Conservation (phyloP, 2,888 invertebrate species). For the Tenthredo livida region DNA sequence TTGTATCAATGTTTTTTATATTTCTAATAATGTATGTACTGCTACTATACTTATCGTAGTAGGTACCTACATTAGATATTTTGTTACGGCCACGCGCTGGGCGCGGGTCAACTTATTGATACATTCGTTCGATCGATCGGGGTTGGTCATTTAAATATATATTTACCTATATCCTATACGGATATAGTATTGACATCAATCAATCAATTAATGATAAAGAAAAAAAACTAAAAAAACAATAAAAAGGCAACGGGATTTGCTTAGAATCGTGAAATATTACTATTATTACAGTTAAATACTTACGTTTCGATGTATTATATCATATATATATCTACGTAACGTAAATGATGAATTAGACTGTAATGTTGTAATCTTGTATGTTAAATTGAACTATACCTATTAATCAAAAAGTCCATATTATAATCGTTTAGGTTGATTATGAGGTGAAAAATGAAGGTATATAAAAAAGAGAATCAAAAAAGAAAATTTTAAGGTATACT, state of each 20-base stretch:
- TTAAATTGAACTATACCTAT: background rate
- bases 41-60: background rate
- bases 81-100: constrained; percentile 39
- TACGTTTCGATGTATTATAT: constrained; percentile 7
- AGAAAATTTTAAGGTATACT: background rate
- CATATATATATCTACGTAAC: background rate
- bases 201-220: background rate
- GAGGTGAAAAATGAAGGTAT: background rate
- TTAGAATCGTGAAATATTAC: background rate
- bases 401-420: background rate
- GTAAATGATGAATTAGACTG: background rate
- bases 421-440: background rate
- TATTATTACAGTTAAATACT: background rate
- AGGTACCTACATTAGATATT: background rate
- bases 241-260: constrained; percentile 19
- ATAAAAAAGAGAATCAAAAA: background rate
- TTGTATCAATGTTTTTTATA: constrained; percentile 51
- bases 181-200: background rate
- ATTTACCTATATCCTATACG: constrained; percentile 20
- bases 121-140: background rate
- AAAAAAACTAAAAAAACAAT: background rate
- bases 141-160: constrained; percentile 22
- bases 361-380: background rate
- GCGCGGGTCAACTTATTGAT: constrained; percentile 33
- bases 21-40: constrained; percentile 12